phyloP scores from a whole-genome alignment of 1,140 invertebrate genomes.

The Aphidius ervi region DNA sequence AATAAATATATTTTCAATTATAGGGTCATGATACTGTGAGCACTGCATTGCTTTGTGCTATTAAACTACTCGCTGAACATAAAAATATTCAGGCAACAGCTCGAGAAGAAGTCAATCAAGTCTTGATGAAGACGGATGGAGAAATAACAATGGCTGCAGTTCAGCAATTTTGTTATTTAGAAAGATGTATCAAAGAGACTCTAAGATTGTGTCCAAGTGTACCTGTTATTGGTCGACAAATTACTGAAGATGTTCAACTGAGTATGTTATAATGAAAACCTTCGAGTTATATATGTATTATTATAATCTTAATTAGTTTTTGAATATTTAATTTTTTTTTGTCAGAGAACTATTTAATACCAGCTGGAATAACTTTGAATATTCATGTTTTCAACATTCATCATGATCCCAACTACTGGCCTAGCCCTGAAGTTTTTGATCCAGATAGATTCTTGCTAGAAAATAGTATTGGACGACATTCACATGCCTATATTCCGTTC shows the following conservation, averaged over 20 bases:
- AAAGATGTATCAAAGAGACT: constrained; percentile 62
- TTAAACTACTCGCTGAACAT: constrained; percentile 65
- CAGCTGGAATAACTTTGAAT: constrained; percentile 26
- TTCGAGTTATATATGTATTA: too few relatives aligned
- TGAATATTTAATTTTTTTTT: background rate
- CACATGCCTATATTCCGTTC: constrained; percentile 64
- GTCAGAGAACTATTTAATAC: constrained; percentile 17
- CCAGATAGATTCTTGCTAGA: constrained; percentile 56
- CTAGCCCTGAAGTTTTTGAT: constrained; percentile 20
- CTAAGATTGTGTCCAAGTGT: constrained; percentile 60
- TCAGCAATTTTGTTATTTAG: constrained; percentile 49
- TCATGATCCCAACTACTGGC: constrained; percentile 50
- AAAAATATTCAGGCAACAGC: constrained; percentile 46
- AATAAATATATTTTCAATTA: constrained; percentile 18
- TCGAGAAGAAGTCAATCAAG: constrained; percentile 27
- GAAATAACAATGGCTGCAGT: constrained; percentile 23
- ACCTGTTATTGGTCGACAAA: constrained; percentile 51
- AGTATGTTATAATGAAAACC: constrained; percentile 17
- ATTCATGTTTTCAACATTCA: constrained; percentile 50
- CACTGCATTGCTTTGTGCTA: constrained; percentile 61
- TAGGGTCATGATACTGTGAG: constrained; percentile 80
- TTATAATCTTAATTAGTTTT: background rate
- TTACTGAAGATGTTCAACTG: constrained; percentile 46
- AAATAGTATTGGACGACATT: constrained; percentile 51
- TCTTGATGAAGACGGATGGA: constrained; percentile 21